Percentiles rank a stretch among this genome's conserved stretches.
phyloP scores from a whole-genome alignment of 2,113 vertebrate species.

The Hippotragus niger region DNA sequence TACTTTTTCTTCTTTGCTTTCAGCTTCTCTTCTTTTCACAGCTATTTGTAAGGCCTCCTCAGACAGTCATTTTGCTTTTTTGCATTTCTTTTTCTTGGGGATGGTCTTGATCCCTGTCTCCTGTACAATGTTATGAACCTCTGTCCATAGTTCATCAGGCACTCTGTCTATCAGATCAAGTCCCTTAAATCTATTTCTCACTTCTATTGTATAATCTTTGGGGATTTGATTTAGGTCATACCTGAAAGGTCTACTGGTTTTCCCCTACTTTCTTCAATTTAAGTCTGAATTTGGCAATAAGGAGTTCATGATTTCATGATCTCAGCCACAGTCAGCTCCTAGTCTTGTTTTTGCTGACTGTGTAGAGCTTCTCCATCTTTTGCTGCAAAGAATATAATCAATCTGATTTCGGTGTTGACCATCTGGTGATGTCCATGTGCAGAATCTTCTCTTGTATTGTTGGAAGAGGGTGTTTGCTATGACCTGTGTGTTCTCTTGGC shows the following conservation, averaged over 20 bases:
- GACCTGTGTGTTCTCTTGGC: rapidly evolving
- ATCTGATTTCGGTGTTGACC: background rate
- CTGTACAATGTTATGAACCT: background rate
- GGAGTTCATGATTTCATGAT: background rate
- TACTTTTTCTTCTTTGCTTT: background rate
- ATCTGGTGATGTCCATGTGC: background rate
- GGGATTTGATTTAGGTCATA: background rate
- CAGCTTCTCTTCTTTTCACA: background rate
- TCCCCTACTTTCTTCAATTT: background rate
- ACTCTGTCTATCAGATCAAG: background rate
- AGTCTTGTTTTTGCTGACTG: background rate
- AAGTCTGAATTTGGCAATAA: background rate
- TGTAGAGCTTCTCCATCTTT: background rate
- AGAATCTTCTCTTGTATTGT: background rate
- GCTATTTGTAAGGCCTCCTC: background rate
- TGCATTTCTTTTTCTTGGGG: background rate
- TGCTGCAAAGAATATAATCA: background rate
- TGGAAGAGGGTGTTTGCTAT: background rate
- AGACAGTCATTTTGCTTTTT: background rate
- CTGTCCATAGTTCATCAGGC: background rate
- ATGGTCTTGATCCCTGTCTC: background rate
- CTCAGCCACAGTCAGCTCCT: background rate
- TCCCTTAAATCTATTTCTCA: background rate
- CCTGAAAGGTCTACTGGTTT: background rate
- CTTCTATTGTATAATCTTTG: background rate